Conservation (phyloP, 2,113 vertebrate species). For the Macrotus californicus region DNA sequence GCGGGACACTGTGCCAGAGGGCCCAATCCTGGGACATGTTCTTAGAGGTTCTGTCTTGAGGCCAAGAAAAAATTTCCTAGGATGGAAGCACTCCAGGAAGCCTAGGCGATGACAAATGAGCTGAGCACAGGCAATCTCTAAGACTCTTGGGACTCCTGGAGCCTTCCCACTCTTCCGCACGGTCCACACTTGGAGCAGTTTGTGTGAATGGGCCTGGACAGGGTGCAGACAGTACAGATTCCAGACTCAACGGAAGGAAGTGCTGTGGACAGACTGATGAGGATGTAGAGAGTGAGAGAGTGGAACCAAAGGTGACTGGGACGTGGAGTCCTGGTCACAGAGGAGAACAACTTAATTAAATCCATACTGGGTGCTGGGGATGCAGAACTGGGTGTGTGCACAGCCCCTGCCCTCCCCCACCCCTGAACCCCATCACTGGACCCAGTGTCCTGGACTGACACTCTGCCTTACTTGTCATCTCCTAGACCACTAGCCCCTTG, state of each 20-base stretch:
- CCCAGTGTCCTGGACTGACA: neutral
- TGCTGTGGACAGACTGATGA: neutral
- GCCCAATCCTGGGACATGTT: constrained; percentile 58
- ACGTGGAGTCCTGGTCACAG: neutral
- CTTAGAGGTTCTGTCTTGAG: constrained; percentile 71
- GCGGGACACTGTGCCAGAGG: constrained; percentile 45
- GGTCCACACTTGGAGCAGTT: neutral
- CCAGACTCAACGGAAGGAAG: neutral
- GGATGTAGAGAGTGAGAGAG: neutral
- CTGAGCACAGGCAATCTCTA: constrained; percentile 50
- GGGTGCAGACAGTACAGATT: neutral
- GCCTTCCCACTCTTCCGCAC: neutral
- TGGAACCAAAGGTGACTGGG: neutral
- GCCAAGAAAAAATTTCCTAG: constrained; percentile 70
- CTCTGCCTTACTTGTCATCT: neutral
- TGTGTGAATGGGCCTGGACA: neutral
- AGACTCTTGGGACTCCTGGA: constrained; percentile 36
- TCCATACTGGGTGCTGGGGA: neutral
- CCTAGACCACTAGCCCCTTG: neutral
- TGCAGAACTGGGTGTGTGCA: neutral
- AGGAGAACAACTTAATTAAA: neutral
- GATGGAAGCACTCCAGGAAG: constrained; percentile 68
- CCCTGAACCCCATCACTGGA: neutral
- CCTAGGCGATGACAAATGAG: constrained; percentile 66
- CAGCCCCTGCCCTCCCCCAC: rapidly evolving